Base-by-base conservation (phyloP, 92 coral and sea anemone species). In the Siderastrea siderea region DNA sequence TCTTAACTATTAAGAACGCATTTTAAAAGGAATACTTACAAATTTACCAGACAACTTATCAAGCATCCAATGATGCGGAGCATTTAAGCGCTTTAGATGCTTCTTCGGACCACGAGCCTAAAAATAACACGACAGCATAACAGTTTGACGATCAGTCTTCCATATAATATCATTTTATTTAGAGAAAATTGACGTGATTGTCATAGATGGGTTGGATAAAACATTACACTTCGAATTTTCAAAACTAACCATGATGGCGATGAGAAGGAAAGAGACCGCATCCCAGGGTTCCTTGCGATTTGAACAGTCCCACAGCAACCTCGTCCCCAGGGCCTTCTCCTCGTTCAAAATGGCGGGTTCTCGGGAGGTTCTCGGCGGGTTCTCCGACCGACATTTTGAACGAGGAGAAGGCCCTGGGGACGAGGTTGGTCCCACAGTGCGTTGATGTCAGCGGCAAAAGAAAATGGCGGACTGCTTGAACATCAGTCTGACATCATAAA, bases 41-140 rank as follows among this genome's bases (percentile, higher is more conserved):
- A 98, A 98, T 55, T 82, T 79, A 85, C 99, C 99, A 94, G 98
- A 95, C 95, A 98, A 91, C 79, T 98, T 98, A 91, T 98, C 99
- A 92, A 98, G 92, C 99, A 98, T 98, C 99, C 99, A 98, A 90
- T 98, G 99, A 83, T 95, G 95, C 58, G 99, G 99, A 89, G 99
- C 99, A 94, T 98, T 98, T 84, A 98, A 90, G 90, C 99, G 99
- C 95, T 98, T 98, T 64, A 98, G 78, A 78, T 98, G 99, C 96
- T 98, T 98, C 93, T 98, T 98, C 75, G 99, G 99, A 93, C 99
- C 99, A 84, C 99, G 99, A 98, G 98, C 98, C 99, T 98, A 89
- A 62, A 96, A 98, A 95, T 90, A 92, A 90, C 51, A 74, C 61
- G 80, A 78, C 68, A 82, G 71, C 62, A 47, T 85, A 51, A 49